These are phyloP conservation scores for Leptinotarsa lineolata DNA, from an alignment of 1,140 invertebrate species.

Conservation along the genomic window DNA sequence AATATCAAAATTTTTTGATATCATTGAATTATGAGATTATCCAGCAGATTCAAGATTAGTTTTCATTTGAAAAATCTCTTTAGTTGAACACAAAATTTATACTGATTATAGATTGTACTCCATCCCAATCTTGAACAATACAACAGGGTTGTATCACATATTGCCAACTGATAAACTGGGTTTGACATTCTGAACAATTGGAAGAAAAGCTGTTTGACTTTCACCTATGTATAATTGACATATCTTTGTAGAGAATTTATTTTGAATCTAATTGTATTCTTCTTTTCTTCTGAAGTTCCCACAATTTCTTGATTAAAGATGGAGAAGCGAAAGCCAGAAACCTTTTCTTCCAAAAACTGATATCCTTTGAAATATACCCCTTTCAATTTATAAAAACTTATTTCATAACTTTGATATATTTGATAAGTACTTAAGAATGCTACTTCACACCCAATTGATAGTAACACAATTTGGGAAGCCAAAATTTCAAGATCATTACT, in stretches of 20 bases:
- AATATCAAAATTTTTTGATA: not conserved
- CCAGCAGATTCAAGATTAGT: not conserved
- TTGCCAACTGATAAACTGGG: not conserved
- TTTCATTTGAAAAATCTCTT: not conserved
- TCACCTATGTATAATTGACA: too few species aligned
- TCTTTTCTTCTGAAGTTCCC: too few species aligned
- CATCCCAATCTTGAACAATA: not conserved
- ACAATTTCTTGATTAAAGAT: too few species aligned
- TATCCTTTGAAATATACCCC: not conserved
- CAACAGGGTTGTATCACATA: not conserved
- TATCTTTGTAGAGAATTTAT: too few species aligned
- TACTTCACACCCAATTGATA: not conserved
- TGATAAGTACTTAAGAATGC: too few species aligned
- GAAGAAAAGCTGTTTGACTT: too few species aligned
- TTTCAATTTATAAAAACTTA: not conserved
- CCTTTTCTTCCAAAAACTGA: not conserved
- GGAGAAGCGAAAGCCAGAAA: not conserved
- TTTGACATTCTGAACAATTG: too few species aligned
- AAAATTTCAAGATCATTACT: not conserved
- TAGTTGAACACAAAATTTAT: not conserved
- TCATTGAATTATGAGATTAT: not conserved
- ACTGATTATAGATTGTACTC: not conserved
- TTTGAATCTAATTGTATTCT: too few species aligned
- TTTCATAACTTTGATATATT: not conserved
- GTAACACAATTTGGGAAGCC: not conserved